These are phyloP conservation scores for Cepaea nemoralis DNA, from an alignment of 1,140 invertebrate genomes.

Conservation along the genomic window DNA sequence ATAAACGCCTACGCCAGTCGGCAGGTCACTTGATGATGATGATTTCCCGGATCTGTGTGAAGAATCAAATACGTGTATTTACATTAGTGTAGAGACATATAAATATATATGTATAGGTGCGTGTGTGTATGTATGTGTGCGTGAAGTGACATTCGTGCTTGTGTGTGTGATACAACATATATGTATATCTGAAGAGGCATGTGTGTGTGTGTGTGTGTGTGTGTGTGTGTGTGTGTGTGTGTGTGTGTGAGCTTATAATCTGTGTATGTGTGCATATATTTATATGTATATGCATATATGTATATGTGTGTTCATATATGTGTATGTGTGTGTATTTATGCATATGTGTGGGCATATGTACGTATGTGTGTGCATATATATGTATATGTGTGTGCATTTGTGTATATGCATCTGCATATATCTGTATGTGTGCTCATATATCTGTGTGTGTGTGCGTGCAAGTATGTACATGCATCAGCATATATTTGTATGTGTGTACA, in stretches of 20 bases:
- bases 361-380: slow-evolving; percentile 3
- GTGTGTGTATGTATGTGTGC: slow-evolving; percentile 11
- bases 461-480: neutral
- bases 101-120: neutral
- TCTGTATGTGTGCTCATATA: too few relatives aligned
- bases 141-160: too few relatives aligned
- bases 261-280: neutral
- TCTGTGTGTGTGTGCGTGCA: neutral
- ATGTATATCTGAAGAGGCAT: too few relatives aligned
- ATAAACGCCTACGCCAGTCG: too few relatives aligned
- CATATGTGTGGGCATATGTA: too few relatives aligned
- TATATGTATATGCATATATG: slow-evolving; percentile 11
- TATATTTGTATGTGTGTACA: neutral
- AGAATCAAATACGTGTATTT: too few relatives aligned
- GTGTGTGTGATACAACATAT: too few relatives aligned
- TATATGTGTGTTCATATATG: slow-evolving; percentile 1
- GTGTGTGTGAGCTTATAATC: neutral
- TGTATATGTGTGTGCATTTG: neutral
- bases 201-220: neutral
- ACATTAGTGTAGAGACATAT: too few relatives aligned
- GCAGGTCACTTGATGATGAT: too few relatives aligned
- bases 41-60: too few relatives aligned
- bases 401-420: neutral
- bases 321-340: neutral
- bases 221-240: neutral